Evolutionary conservation across 1,140 invertebrate genomes (phyloP).

Genomic region (Helicoverpa zea): DNA sequence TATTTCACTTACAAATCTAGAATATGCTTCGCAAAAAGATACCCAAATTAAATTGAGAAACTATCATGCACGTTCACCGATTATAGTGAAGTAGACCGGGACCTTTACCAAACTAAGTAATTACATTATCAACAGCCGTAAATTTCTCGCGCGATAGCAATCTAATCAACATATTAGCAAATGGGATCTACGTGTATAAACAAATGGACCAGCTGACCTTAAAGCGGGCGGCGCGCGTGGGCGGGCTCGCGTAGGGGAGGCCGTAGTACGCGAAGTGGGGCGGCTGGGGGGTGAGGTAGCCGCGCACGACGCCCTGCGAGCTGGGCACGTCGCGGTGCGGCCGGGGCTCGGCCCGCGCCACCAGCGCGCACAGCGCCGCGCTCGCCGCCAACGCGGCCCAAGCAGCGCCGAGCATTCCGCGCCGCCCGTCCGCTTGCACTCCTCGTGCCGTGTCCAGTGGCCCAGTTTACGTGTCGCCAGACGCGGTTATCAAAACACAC

Average conservation of each 20-base stretch:
- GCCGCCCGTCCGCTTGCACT: not conserved
- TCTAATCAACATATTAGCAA: conserved; percentile 18
- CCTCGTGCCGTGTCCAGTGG: not conserved
- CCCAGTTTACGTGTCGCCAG: conserved; percentile 40
- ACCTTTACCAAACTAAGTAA: conserved; percentile 3
- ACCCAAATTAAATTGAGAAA: too few relatives aligned
- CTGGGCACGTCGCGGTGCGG: conserved; percentile 65
- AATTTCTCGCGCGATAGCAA: not conserved
- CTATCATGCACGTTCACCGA: not conserved
- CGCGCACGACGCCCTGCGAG: conserved; percentile 72
- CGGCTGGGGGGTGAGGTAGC: conserved; percentile 67
- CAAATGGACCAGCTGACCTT: conserved; percentile 73
- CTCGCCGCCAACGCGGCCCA: not conserved
- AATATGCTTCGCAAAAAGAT: too few relatives aligned
- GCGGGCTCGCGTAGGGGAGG: conserved; percentile 74
- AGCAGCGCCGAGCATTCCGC: conserved; percentile 2
- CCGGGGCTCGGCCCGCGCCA: conserved; percentile 48
- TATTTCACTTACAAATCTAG: too few relatives aligned
- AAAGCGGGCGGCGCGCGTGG: conserved; percentile 68
- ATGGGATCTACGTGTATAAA: conserved; percentile 40
- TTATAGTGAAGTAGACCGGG: not conserved
- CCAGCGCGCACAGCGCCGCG: conserved; percentile 30
- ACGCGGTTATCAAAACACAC: conserved; percentile 55
- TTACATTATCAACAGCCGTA: conserved; percentile 9
- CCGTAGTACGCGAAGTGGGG: conserved; percentile 78